Conservation (phyloP, 2,113 vertebrate species). For the Lontra canadensis region DNA sequence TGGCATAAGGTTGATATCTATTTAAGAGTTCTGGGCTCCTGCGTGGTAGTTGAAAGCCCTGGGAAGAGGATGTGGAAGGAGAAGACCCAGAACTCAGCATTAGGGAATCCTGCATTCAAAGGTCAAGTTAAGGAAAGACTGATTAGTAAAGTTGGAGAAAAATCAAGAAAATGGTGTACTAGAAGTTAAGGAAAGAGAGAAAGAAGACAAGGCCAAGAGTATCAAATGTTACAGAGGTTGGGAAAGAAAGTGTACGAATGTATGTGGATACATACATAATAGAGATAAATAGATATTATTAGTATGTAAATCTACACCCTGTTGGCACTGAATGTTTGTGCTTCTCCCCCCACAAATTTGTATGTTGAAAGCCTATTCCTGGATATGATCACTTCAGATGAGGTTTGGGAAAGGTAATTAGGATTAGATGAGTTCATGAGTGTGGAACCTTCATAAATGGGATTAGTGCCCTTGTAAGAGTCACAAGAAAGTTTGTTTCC, state of each 20-base stretch:
- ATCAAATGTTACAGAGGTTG: background rate
- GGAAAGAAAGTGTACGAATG: background rate
- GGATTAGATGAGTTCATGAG: background rate
- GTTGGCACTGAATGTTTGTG: background rate
- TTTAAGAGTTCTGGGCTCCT: background rate
- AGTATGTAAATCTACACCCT: background rate
- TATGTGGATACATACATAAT: background rate
- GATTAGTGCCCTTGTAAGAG: background rate
- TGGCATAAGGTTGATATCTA: background rate
- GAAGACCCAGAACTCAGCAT: background rate
- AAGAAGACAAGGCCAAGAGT: background rate
- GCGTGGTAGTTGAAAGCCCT: background rate
- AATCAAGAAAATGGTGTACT: background rate
- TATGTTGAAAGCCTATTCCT: background rate
- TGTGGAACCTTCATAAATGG: background rate
- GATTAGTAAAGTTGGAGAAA: background rate
- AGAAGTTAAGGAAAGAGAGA: background rate
- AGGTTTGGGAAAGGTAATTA: background rate
- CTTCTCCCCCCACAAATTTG: background rate
- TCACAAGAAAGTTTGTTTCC: background rate
- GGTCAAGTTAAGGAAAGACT: background rate
- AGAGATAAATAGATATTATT: background rate
- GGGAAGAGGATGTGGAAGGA: background rate
- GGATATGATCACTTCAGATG: background rate
- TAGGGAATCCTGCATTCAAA: background rate